Percentiles rank a stretch among this genome's conserved stretches.
phyloP scores from a whole-genome alignment of 2,113 vertebrate genomes.

The Lepus americanus region DNA sequence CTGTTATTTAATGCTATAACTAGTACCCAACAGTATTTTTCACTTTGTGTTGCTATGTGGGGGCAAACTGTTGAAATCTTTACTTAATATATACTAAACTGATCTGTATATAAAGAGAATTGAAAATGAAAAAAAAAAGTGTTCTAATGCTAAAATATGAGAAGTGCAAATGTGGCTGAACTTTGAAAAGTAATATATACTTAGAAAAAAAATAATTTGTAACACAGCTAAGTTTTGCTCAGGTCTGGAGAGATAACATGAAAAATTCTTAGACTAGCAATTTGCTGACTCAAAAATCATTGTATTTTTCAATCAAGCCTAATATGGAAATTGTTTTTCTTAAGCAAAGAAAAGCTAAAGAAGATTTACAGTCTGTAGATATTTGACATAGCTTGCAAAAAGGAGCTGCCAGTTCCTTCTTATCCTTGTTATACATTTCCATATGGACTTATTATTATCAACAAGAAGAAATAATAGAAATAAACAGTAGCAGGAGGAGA shows the following conservation, averaged over 20 bases:
- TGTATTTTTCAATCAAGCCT: conserved; percentile 80
- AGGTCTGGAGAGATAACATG: conserved; percentile 61
- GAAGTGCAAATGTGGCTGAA: conserved; percentile 66
- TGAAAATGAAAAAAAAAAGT: not conserved
- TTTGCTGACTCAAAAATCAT: conserved; percentile 78
- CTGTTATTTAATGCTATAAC: not conserved
- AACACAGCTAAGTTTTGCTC: conserved; percentile 64
- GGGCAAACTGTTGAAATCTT: too few relatives aligned
- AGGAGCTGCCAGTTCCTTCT: conserved; percentile 73
- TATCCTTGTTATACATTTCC: conserved; percentile 74
- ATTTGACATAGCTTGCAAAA: conserved; percentile 76
- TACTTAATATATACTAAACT: too few relatives aligned
- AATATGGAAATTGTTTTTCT: conserved; percentile 84
- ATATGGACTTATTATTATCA: conserved; percentile 82
- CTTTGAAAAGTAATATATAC: conserved; percentile 57
- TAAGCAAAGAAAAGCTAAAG: conserved; percentile 79
- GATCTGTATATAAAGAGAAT: too few relatives aligned
- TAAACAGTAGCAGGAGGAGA: conserved; percentile 80
- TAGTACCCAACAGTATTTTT: too few relatives aligned
- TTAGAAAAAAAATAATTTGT: conserved; percentile 68
- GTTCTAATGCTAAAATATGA: not conserved
- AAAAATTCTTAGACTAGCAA: conserved; percentile 76
- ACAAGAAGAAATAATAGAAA: conserved; percentile 72
- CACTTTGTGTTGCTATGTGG: too few relatives aligned
- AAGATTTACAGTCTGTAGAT: conserved; percentile 58